Evolutionary conservation across 2,797 vertebrate species (phyloP), one percentile per base, ranked within the genome.

Genomic region (Lepus townsendii): DNA sequence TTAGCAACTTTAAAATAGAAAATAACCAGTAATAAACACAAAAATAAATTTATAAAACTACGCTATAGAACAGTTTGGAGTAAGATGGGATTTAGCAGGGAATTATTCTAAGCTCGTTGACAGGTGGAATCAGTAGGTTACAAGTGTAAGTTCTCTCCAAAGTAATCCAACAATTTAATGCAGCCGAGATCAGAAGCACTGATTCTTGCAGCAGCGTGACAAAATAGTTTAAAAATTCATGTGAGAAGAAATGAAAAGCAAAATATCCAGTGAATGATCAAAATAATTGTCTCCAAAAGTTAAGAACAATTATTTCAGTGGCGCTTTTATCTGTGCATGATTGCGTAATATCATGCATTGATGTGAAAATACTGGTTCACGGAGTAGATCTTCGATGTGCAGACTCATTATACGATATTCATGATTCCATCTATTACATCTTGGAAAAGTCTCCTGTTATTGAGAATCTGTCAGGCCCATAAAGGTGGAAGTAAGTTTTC

Each of bases 11-110:
- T 63, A 93, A 93, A 94, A 30, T 62, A 87, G 57, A 77, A 80
- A 92, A 52, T 80, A 90, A 77, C 7, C 73, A 88, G 16, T 30
- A 90, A 73, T 73, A 82, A 82, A 68, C 27, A 87, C 69, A 63
- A 72, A 84, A 80, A 76, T 5, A 80, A 82, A 50, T 76, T 26
- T 89, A 9, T 57, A 80, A 73, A 60, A 60, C 5, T 22, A 73
- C 19, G 27, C 24, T 60, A 52, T 63, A 57, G 89, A 80, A 57
- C 57, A 52, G 79, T 80, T 90, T 91, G 47, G 72, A 65, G 69
- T n/a, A 84, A 65, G 10, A 76, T 42, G 27, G 85, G 10, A 24
- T 76, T 50, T 79, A 93, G 76, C 19, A 24, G 12, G 27, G 42
- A 85, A 50, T 73, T 8, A 4, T 30, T 84, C 30, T 92, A 5